Conservation (phyloP, 2,888 invertebrate genomes). For the Plebejus melissa region DNA sequence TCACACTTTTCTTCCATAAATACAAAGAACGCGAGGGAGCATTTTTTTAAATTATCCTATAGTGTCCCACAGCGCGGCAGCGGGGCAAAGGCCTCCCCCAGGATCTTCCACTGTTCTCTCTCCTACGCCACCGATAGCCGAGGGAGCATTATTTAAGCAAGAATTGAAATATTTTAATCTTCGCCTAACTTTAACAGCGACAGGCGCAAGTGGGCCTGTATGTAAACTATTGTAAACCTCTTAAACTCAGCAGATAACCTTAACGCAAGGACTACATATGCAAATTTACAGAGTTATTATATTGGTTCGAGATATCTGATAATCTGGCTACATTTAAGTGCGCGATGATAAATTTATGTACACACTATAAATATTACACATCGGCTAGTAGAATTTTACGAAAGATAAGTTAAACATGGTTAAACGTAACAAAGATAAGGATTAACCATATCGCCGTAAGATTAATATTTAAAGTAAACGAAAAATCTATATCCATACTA, state of each 20-base stretch:
- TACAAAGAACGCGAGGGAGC: background rate
- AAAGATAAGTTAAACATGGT: background rate
- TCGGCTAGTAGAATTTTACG: background rate
- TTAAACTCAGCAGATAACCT: conserved; percentile 14
- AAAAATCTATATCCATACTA: background rate
- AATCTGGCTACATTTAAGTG: conserved; percentile 12
- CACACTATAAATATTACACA: conserved; percentile 42
- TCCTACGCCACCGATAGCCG: no score
- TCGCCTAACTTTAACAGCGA: background rate
- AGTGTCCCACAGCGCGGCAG: no score
- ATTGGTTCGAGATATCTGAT: conserved; percentile 7
- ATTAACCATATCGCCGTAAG: background rate
- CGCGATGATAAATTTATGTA: conserved; percentile 21
- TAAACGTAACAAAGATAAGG: background rate
- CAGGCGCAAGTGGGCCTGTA: background rate
- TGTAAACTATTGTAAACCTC: background rate
- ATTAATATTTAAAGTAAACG: conserved; percentile 23
- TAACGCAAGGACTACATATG: conserved; percentile 5
- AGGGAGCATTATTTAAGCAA: no score
- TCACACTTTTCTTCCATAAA: background rate
- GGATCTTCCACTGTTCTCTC: no score
- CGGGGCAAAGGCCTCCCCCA: no score
- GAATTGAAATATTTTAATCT: background rate
- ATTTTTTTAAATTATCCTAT: no score
- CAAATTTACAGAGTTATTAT: conserved; percentile 5